phyloP scores from a whole-genome alignment of 2,888 invertebrate species.

The Calliopum simillimum region DNA sequence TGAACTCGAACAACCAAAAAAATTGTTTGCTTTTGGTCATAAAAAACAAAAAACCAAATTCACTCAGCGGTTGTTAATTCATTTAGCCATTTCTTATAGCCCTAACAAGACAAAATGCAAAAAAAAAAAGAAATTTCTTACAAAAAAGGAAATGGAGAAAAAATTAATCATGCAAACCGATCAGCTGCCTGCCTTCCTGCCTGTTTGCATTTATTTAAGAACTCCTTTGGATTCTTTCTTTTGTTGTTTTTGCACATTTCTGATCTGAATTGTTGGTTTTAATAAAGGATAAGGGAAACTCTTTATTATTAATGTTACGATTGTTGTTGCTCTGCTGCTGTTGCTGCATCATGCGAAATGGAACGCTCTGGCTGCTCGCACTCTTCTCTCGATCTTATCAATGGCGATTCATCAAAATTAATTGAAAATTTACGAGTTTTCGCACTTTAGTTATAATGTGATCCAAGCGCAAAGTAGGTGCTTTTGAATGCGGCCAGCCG shows the following conservation, averaged over 20 bases:
- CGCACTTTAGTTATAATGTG: conserved; percentile 51
- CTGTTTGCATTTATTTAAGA: background rate
- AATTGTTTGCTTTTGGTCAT: background rate
- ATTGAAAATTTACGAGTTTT: conserved; percentile 54
- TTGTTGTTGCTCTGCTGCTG: background rate
- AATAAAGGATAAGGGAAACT: conserved; percentile 28
- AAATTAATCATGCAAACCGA: conserved; percentile 34
- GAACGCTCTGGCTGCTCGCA: conserved; percentile 16
- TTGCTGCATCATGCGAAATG: background rate
- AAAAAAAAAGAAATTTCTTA: background rate
- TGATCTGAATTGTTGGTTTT: conserved; percentile 27
- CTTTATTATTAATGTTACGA: background rate
- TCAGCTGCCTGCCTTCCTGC: conserved; percentile 4
- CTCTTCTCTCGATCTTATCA: conserved; percentile 48
- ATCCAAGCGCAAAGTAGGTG: conserved; percentile 17
- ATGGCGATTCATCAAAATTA: conserved; percentile 52
- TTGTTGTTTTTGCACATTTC: too few relatives aligned
- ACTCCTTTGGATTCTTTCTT: background rate
- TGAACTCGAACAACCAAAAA: conserved; percentile 17
- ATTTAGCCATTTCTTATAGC: too few relatives aligned
- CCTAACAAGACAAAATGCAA: too few relatives aligned
- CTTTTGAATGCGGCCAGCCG: conserved; percentile 10
- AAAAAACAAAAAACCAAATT: background rate
- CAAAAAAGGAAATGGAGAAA: conserved; percentile 29
- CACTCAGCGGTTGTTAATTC: too few relatives aligned